Base-by-base conservation (phyloP, 2,797 vertebrate genomes). In the Liparis tanakae region DNA sequence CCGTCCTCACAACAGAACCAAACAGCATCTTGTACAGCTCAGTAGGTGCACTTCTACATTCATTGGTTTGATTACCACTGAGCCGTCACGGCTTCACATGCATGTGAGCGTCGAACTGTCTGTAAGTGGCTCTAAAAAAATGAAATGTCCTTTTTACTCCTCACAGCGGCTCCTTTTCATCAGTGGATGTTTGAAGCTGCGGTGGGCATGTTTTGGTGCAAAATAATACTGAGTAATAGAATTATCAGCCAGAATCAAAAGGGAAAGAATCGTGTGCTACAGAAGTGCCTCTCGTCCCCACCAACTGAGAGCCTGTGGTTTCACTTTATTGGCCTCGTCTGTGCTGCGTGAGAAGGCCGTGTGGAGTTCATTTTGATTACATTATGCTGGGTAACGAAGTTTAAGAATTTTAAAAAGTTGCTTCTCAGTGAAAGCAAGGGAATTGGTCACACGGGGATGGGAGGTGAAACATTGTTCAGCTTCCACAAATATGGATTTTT, bases 1-100 rank as follows among this genome's bases (percentile, higher is more conserved):
- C 13, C n/a, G 18, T 70, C 62, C 61, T 56, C 67, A 39, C 46
- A 74, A 70, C 59, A 74, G 66, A 80, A 81, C 83, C 64, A 80
- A 85, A 85, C 44, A 70, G 60, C 78, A 79, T 84, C 68, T 72
- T 77, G 77, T 74, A 61, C 64, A 67, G 74, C 84, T 83, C 85
- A 79, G 72, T 62, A 39, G 81, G 84, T 69, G 70, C 76, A 33
- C 74, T 67, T 78, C 75, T 72, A 71, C 34, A 86, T 78, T 76
- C 76, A 80, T 64, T 73, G 63, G 60, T 87, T 81, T 85, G 67
- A 83, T 81, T 79, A 76, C 54, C 72, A 82, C 33, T 12, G 57
- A 74, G 64, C 20, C 46, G 30, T 55, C 46, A n/a, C 62, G 68
- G 51, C 64, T 77, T 72, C 15, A 72, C 82, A 76, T 74, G 30